phyloP scores from a whole-genome alignment of 2,797 vertebrate species.

The Geotria australis region DNA sequence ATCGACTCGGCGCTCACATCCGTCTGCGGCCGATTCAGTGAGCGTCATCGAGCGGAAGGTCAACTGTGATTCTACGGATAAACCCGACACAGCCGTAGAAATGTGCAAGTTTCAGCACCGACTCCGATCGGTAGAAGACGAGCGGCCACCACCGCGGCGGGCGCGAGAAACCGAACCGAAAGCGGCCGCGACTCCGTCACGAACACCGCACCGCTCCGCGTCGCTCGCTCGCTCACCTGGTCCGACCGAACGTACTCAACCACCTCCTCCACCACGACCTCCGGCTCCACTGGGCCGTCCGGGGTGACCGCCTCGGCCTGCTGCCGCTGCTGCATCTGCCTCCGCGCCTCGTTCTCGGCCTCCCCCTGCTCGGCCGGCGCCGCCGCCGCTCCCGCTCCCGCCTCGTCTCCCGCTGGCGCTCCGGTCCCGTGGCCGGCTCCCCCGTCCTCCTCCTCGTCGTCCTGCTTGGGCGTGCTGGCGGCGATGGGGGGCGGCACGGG shows the following conservation, averaged over 20 bases:
- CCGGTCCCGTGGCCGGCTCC: not conserved
- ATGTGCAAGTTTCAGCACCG: too few species aligned
- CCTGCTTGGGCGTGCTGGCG: not conserved
- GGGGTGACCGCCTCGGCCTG: not conserved
- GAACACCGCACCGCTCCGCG: too few species aligned
- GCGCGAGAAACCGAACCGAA: too few species aligned
- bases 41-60: too few species aligned
- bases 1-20: too few species aligned
- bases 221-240: not conserved
- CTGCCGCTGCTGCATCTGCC: not conserved
- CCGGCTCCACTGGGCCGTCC: not conserved
- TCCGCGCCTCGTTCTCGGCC: not conserved
- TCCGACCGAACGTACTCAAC: not conserved
- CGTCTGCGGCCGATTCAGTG: too few species aligned
- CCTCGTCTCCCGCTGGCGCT: not conserved
- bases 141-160: too few species aligned
- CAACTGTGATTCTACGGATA: too few species aligned
- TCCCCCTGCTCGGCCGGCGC: not conserved
- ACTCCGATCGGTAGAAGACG: too few species aligned
- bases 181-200: too few species aligned
- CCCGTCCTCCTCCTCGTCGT: not conserved
- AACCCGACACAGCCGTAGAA: too few species aligned
- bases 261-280: not conserved
- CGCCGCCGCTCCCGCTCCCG: not conserved
- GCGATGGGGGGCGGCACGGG: not conserved